Base-by-base conservation (phyloP, 2,888 invertebrate genomes). In the Drosophila multiciliata region DNA sequence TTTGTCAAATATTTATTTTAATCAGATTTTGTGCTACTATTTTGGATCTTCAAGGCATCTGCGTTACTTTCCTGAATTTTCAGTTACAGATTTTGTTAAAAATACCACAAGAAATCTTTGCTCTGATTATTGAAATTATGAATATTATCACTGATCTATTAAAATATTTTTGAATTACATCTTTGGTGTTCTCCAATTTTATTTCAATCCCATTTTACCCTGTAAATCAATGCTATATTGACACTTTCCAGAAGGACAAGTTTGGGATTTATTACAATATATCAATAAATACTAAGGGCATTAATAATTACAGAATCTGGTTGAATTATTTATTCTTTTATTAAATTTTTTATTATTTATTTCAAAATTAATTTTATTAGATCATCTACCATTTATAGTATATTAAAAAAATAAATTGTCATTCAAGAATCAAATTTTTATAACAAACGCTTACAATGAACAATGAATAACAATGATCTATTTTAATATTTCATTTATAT, bases 111-210 rank as follows among this genome's bases (percentile, higher is more conserved):
- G 6, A 42, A 42, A 20, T 20, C 42, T 42, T 42, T 9, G n/a
- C 2, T n/a, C 9, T 40, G 9, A 40, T 40, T 40, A 40, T 40
- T 0, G 9, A 40, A 40, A n/a, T 9, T 2, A 17, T n/a, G 8
- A n/a, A 9, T n/a, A 7, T 40, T 9, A n/a, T 40, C 9, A 40
- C 5, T 40, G n/a, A n/a, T 40, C 11, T 40, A 11, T 2, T 9
- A 2, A 11, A n/a, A n/a, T 40, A n/a, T 11, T 40, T n/a, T n/a
- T 2, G n/a, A n/a, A 2, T 17, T 38, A 17, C 0, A 3, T 17
- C 17, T 38, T 38, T 17, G 3, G 17, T 17, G 1, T 8, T 38
- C 3, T 3, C 0, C 0, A 12, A 2, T 5, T 35, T 35, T 5
- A 33, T 33, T 36, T 15, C 6, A 36, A 15, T 7, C 36, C 7